Evolutionary conservation across 1,140 invertebrate species (phyloP), one percentile per base, ranked within the genome.

Genomic region (Zaprionus africanus): DNA sequence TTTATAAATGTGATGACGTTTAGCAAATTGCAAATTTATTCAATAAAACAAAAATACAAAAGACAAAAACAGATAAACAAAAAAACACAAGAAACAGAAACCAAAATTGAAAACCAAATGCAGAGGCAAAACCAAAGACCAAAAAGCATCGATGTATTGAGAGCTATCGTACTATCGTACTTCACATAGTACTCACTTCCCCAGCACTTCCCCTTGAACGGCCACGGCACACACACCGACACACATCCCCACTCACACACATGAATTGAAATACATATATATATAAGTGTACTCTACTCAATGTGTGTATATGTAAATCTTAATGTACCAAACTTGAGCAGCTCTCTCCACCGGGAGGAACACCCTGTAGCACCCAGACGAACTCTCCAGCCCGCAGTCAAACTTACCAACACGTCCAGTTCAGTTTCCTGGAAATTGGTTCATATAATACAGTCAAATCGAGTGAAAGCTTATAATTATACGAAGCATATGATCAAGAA

Each of bases 1-100:
- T 82, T 82, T 82, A 82, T 82, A 72, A 82, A 82, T 82, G 80
- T 82, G 80, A 82, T 82, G 69, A 77, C 56, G 74, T 77, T 66
- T 81, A 81, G 79, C 49, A 68, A 82, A 74, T 78, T 73, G 53
- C 65, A 72, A 63, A 57, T 70, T 65, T 66, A 75, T 62, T 53
- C 63, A 78, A 81, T 63, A 73, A 69, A 43, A 17, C 24, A 51
- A 78, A 54, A 38, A n/a, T 58, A 34, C 31, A 11, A 5, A 26
- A 26, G 22, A 26, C 41, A 63, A 41, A 28, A 46, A 58, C 17
- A 53, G 13, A 19, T 28, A 64, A 41, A 28, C 5, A 61, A 68
- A 38, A 13, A 41, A n/a, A 41, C 5, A 41, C 2, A n/a, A 43
- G 5, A 46, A 17, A 17, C n/a, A 17, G n/a, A 43, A 43, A 43